Conservation (phyloP, 2,888 invertebrate species). For the Nasonovia ribisnigri region DNA sequence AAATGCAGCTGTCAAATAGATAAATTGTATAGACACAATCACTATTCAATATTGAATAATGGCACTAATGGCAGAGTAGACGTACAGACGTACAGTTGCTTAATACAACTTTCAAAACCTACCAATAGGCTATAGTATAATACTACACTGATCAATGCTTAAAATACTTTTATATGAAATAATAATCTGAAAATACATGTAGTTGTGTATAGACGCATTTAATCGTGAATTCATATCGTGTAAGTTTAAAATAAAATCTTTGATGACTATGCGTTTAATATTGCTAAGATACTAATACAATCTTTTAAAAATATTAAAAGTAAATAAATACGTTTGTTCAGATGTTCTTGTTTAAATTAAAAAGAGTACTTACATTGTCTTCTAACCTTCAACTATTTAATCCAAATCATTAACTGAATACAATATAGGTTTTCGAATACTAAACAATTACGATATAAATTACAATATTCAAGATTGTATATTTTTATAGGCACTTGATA, state of each 20-base stretch:
- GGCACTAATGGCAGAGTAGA: background rate
- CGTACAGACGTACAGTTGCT: background rate
- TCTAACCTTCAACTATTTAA: background rate
- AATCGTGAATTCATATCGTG: background rate
- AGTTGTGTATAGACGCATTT: background rate
- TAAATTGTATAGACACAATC: background rate
- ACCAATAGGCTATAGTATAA: background rate
- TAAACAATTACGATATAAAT: background rate
- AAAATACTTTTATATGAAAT: background rate
- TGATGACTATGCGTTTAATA: background rate
- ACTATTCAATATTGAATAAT: background rate
- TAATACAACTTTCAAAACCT: background rate
- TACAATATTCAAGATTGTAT: background rate
- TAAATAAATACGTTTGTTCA: background rate
- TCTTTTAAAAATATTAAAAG: background rate
- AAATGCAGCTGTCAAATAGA: background rate
- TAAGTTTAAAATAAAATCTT: background rate
- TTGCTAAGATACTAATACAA: background rate
- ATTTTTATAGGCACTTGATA: background rate
- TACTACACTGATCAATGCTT: background rate
- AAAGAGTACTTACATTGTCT: background rate
- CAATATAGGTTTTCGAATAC: background rate
- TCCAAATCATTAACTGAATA: background rate
- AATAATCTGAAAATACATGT: background rate
- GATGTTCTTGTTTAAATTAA: background rate